These are phyloP conservation scores for Netelia melanura DNA, from an alignment of 2,888 invertebrate genomes.

Conservation along the genomic window DNA sequence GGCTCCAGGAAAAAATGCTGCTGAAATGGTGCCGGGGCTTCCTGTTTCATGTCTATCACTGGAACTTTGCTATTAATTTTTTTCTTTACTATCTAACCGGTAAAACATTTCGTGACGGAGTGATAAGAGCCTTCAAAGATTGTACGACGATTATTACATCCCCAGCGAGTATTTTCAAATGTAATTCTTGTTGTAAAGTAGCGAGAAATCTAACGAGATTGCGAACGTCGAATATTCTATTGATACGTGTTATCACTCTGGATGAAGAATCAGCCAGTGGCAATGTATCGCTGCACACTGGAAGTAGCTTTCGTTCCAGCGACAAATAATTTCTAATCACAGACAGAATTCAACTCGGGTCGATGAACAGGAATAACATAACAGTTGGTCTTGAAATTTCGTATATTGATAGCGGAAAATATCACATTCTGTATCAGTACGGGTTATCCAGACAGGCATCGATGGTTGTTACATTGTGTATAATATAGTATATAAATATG, in stretches of 20 bases:
- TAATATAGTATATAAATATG: constrained; percentile 34
- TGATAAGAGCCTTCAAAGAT: constrained; percentile 70
- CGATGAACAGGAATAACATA: neutral
- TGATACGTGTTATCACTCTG: constrained; percentile 72
- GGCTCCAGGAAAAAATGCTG: constrained; percentile 81
- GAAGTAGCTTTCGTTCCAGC: constrained; percentile 46
- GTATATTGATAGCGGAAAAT: constrained; percentile 72
- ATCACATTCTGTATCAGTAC: constrained; percentile 74
- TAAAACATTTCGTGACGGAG: constrained; percentile 79
- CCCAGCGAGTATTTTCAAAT: constrained; percentile 63
- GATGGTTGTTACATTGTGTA: constrained; percentile 53
- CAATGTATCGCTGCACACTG: constrained; percentile 59
- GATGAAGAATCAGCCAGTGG: constrained; percentile 70
- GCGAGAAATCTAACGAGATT: constrained; percentile 65
- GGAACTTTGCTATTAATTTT: constrained; percentile 83
- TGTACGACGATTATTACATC: constrained; percentile 66
- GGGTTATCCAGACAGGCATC: constrained; percentile 63
- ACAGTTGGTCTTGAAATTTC: constrained; percentile 65
- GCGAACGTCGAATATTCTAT: constrained; percentile 70
- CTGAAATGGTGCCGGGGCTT: constrained; percentile 83
- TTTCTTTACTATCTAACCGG: constrained; percentile 83
- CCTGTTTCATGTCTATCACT: constrained; percentile 82
- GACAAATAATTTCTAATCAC: constrained; percentile 52
- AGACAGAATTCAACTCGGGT: too few relatives aligned
- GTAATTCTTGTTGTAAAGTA: constrained; percentile 70